phyloP scores from a whole-genome alignment of 2,113 vertebrate genomes.

The Tor tambroides region DNA sequence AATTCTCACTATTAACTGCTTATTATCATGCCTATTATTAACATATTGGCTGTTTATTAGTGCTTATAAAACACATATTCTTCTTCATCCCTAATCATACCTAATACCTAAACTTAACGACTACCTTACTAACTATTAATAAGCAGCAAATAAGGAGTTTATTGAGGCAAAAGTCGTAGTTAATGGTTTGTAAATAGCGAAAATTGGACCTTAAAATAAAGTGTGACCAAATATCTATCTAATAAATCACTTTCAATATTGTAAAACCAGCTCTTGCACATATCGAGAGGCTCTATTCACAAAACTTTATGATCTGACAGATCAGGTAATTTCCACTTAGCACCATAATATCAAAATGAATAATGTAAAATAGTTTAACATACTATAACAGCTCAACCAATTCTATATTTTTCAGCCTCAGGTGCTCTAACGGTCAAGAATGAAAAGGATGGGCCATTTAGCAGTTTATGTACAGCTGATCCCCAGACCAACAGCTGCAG shows the following conservation, averaged over 20 bases:
- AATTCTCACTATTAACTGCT: too few relatives aligned
- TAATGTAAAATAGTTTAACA: neutral
- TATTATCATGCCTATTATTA: too few relatives aligned
- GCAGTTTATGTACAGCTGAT: conserved; percentile 64
- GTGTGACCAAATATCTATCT: too few relatives aligned
- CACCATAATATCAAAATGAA: neutral
- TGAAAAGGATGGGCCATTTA: conserved; percentile 36
- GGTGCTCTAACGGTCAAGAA: neutral
- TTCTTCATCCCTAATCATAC: too few relatives aligned
- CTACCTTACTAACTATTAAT: too few relatives aligned
- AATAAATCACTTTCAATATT: neutral
- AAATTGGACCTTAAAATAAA: too few relatives aligned
- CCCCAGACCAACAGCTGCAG: conserved; percentile 65
- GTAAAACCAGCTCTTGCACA: neutral
- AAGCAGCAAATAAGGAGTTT: too few relatives aligned
- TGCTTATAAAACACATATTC: too few relatives aligned
- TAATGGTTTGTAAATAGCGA: too few relatives aligned
- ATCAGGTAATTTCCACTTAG: neutral
- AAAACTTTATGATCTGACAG: neutral
- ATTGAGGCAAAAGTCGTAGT: too few relatives aligned
- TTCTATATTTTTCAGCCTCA: neutral
- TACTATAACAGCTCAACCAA: neutral
- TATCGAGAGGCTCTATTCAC: neutral
- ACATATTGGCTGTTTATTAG: too few relatives aligned
- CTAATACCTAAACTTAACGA: too few relatives aligned